Base-by-base conservation (phyloP, 2,888 invertebrate species). In the Epirrhoe tristata region DNA sequence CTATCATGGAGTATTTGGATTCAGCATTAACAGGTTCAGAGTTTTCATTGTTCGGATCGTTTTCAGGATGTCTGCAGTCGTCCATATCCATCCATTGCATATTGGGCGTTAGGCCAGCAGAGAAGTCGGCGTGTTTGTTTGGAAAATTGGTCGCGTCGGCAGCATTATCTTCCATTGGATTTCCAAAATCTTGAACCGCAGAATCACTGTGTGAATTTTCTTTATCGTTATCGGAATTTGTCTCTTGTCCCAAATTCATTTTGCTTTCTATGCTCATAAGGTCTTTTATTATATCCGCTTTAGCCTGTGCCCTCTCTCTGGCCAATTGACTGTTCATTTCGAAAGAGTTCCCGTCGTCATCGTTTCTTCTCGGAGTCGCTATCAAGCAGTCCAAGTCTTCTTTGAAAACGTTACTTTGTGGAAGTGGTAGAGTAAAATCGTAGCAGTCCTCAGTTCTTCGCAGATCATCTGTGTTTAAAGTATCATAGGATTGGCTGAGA, bases 221-320 rank as follows among this genome's bases (percentile, higher is more conserved):
- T 31, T 67, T 77, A 46, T 77, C 76, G 24, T 80, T 75, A 56
- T 76, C 76, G 43, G 75, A 69, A 31, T 75, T 66, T 16, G 58
- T 61, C 12, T 64, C 51, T 51, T 80, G 81, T 12, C 79, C 74
- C 73, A 87, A 79, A 68, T 80, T 83, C 66, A 91, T 88, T 69
- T 87, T 90, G 63, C 84, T 86, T 75, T 92, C 93, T 74, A 93
- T 90, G 67, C 91, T 92, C 86, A 93, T 89, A 62, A 93, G 79
- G 76, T 93, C 93, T 75, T 91, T 89, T 66, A 93, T 93, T 48
- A 93, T 91, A 77, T 91, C 89, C 64, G 90, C 92, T 70, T 88
- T 83, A 64, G 90, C 91, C 70, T 88, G 83, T 57, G 82, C 83
- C 67, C 81, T 75, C 69, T 87, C 87, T 59, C 55, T 54, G 16